These are phyloP conservation scores for Chelonia mydas DNA, from an alignment of 2,797 vertebrate species.

Conservation along the genomic window DNA sequence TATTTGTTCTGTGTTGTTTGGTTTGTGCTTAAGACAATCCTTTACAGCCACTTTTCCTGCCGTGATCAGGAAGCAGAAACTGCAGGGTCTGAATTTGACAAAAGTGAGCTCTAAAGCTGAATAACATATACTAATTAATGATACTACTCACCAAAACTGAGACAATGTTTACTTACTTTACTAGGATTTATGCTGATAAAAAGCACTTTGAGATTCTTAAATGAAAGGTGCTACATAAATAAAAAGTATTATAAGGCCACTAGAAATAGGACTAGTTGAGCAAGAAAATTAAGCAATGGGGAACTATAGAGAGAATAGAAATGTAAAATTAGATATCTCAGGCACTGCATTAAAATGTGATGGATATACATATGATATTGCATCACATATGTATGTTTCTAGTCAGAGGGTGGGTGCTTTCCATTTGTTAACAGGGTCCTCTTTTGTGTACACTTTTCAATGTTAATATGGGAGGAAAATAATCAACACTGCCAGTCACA, in stretches of 20 bases:
- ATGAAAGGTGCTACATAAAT: not conserved
- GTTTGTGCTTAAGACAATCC: not conserved
- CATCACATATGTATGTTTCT: not conserved
- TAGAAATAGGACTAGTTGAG: not conserved
- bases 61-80: not conserved
- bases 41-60: not conserved
- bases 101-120: too few species aligned
- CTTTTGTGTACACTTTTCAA: accelerated
- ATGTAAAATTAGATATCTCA: not conserved
- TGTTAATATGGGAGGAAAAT: not conserved
- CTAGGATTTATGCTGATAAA: too few species aligned
- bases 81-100: not conserved
- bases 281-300: not conserved
- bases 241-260: not conserved
- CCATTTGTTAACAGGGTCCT: too few species aligned
- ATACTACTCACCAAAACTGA: too few species aligned
- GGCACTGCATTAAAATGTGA: not conserved
- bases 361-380: not conserved
- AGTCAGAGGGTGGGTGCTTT: not conserved
- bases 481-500: not conserved
- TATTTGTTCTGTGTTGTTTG: not conserved
- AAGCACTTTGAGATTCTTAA: too few species aligned
- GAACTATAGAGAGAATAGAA: not conserved
- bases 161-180: too few species aligned
- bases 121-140: too few species aligned